Base-by-base conservation (phyloP, 2,113 vertebrate genomes). In the Isichthys henryi region DNA sequence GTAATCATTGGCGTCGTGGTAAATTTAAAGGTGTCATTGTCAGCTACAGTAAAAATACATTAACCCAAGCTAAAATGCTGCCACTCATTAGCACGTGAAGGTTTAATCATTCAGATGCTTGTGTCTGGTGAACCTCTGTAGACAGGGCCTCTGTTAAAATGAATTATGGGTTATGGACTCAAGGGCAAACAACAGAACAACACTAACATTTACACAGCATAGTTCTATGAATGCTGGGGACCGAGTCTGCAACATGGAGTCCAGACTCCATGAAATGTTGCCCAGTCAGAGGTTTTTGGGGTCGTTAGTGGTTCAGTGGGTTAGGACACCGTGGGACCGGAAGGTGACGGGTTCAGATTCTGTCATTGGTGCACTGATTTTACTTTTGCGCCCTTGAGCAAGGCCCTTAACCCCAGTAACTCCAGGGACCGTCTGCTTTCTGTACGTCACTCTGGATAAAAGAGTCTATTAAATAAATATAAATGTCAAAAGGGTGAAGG, bases 11-110 rank as follows among this genome's bases (percentile, higher is more conserved):
- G 13, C 10, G n/a, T 13, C 19, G 58, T 87, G 87, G 90, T 87
- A 91, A 88, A 82, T 90, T 89, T 89, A 56, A 62, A 89, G 74
- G 27, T 39, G 15, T 45, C 74, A 35, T 70, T 89, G 89, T 91
- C 89, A 50, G 86, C 88, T n/a, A 46, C 35, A 82, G 39, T 89
- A 87, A 91, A 90, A 88, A 93, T 86, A 88, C 88, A 23, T 86
- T 80, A 82, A 89, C 91, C 88, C 89, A 89, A 58, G 45, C 39
- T 86, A 50, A 31, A 23, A 27, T 17, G 19, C 50, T 43, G 83
- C 89, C 90, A 48, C 85, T 89, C 92, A 91, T 92, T 91, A 92
- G 88, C 89, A 87, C 53, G 50, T 85, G 85, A 90, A 87, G 84
- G 88, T 87, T 88, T 91, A 91, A 92, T 92, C 89, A 89, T 87